These are phyloP conservation scores for Mylabris phalerata DNA, from an alignment of 1,140 invertebrate species.

Conservation along the genomic window DNA sequence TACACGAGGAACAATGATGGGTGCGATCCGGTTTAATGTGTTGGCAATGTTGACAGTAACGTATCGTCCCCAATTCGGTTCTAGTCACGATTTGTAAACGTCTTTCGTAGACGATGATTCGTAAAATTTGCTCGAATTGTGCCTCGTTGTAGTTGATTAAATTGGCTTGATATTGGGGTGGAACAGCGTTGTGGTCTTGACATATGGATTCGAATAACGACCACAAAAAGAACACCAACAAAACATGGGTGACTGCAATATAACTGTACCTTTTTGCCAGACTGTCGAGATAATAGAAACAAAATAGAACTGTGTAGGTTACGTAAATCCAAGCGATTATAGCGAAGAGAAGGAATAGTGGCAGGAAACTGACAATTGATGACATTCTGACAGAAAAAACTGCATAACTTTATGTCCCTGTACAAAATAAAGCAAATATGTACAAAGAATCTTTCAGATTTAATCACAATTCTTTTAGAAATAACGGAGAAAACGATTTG, in stretches of 20 bases:
- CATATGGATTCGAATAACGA: constrained; percentile 61
- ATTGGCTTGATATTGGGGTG: constrained; percentile 19
- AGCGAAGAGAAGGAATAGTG: constrained; percentile 80
- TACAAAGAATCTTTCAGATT: too few species aligned
- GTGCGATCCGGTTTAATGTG: constrained; percentile 36
- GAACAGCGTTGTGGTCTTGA: constrained; percentile 20
- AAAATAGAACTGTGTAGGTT: constrained; percentile 89
- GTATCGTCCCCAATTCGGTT: constrained; percentile 20
- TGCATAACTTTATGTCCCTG: too few species aligned
- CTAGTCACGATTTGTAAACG: constrained; percentile 24
- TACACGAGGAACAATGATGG: constrained; percentile 36
- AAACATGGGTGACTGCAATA: constrained; percentile 76
- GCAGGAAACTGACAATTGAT: constrained; percentile 45
- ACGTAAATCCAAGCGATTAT: constrained; percentile 92
- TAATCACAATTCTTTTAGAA: too few species aligned
- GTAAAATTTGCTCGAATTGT: constrained; percentile 23
- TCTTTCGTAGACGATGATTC: constrained; percentile 15
- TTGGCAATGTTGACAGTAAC: constrained; percentile 31
- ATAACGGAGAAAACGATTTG: background rate
- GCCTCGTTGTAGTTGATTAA: constrained; percentile 15
- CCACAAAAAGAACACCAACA: constrained; percentile 68
- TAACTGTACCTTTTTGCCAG: constrained; percentile 57
- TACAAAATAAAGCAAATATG: too few species aligned
- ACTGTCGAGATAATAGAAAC: constrained; percentile 60
- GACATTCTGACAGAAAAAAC: constrained; percentile 1